phyloP scores from a whole-genome alignment of 2,888 invertebrate species.

The Chrysolina haemoptera region DNA sequence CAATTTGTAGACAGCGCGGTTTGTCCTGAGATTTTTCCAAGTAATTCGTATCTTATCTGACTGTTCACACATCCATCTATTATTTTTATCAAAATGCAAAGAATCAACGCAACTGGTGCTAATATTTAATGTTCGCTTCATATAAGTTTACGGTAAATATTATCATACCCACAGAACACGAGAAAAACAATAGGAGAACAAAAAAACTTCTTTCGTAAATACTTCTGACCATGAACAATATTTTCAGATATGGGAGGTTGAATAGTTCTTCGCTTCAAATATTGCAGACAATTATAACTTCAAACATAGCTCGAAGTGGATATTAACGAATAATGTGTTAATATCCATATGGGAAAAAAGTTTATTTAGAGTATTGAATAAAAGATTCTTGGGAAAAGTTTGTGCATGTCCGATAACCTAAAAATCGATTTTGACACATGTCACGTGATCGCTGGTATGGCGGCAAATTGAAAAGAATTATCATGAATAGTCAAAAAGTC shows the following conservation, averaged over 20 bases:
- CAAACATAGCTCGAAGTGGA: too few species aligned
- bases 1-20: slow-evolving; percentile 16
- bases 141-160: not conserved
- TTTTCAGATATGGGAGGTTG: not conserved
- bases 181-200: not conserved
- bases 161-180: not conserved
- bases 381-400: too few species aligned
- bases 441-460: too few species aligned
- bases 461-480: too few species aligned
- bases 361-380: too few species aligned
- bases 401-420: too few species aligned
- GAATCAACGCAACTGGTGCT: not conserved
- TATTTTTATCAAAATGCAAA: slow-evolving; percentile 2
- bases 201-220: not conserved
- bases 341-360: too few species aligned
- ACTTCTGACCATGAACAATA: not conserved
- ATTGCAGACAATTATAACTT: too few species aligned
- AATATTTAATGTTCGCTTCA: slow-evolving; percentile 6
- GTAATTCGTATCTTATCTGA: not conserved
- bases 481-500: too few species aligned
- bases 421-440: too few species aligned
- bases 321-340: too few species aligned
- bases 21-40: not conserved
- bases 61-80: not conserved
- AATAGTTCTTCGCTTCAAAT: too few species aligned